Evolutionary conservation across 1,140 invertebrate genomes (phyloP).

Genomic region (Callitettix versicolor): DNA sequence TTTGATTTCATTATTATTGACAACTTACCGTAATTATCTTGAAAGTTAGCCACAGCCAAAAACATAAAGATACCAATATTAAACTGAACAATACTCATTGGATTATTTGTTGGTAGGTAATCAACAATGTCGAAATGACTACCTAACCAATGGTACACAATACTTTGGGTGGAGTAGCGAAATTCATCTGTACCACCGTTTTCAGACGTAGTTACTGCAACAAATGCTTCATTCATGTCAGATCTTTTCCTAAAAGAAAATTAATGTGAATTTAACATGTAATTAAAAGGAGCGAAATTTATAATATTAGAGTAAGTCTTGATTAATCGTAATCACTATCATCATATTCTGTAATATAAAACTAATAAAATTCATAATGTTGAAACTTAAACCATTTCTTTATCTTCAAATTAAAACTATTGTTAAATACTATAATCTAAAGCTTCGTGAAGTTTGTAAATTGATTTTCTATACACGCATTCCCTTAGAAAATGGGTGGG

Average conservation of each 20-base stretch:
- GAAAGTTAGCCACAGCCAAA: conserved; percentile 36
- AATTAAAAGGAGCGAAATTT: too few species aligned
- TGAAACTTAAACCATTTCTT: too few species aligned
- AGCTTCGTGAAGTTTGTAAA: too few species aligned
- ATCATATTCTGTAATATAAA: too few species aligned
- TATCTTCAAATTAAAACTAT: too few species aligned
- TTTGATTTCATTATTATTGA: neutral
- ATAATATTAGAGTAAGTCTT: too few species aligned
- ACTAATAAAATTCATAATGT: too few species aligned
- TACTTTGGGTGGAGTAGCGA: conserved; percentile 2
- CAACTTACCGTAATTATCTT: conserved; percentile 30
- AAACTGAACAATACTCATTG: conserved; percentile 34
- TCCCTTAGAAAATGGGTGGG: too few species aligned
- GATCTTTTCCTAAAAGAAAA: neutral
- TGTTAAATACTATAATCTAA: too few species aligned
- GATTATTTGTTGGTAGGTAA: conserved; percentile 30
- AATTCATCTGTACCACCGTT: neutral
- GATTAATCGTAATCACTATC: too few species aligned
- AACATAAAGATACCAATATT: conserved; percentile 29
- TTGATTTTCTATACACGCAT: too few species aligned
- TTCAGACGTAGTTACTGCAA: neutral
- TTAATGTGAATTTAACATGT: too few species aligned
- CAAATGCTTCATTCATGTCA: neutral
- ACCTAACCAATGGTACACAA: conserved; percentile 36
- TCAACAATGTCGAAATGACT: conserved; percentile 40